Conservation (phyloP, 2,797 vertebrate genomes). For the Oreortyx pictus region DNA sequence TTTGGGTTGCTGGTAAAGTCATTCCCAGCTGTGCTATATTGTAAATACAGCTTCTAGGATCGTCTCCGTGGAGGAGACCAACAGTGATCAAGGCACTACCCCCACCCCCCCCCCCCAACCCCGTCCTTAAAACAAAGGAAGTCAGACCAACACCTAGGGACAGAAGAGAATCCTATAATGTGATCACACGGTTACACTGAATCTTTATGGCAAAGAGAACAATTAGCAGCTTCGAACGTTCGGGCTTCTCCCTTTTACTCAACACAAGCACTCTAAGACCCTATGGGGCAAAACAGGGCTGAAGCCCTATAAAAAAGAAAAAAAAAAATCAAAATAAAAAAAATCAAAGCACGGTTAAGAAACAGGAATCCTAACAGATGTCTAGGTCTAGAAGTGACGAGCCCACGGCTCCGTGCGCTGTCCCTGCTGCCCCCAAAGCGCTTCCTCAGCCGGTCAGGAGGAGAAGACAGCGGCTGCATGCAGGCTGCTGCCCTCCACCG, state of each 20-base stretch:
- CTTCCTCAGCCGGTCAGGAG: neutral
- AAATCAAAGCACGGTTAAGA: conserved; percentile 28
- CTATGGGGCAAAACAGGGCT: conserved; percentile 64
- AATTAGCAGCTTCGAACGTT: conserved; percentile 78
- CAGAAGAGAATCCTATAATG: conserved; percentile 79
- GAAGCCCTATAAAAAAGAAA: conserved; percentile 38
- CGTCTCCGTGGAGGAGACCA: conserved; percentile 27
- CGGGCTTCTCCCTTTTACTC: conserved; percentile 75
- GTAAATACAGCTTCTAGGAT: conserved; percentile 70
- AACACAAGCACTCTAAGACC: conserved; percentile 76
- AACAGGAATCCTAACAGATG: conserved; percentile 37
- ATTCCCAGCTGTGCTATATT: conserved; percentile 73
- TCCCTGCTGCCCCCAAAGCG: neutral
- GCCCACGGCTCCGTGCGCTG: conserved; percentile 66
- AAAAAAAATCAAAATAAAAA: too few species aligned
- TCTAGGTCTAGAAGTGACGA: conserved; percentile 28
- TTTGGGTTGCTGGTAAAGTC: conserved; percentile 69
- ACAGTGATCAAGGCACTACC: conserved; percentile 78
- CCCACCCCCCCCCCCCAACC: conserved; percentile 65
- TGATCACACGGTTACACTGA: conserved; percentile 79
- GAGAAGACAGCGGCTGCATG: conserved; percentile 60
- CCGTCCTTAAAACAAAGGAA: conserved; percentile 40
- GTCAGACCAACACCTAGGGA: conserved; percentile 70
- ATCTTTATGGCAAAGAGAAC: conserved; percentile 83
- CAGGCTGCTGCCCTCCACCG: conserved; percentile 53